A percentile compares a stretch with the other conserved stretches of the same genome.
Conservation (phyloP, 92 coral and sea anemone species). For the Heteractis magnifica region DNA sequence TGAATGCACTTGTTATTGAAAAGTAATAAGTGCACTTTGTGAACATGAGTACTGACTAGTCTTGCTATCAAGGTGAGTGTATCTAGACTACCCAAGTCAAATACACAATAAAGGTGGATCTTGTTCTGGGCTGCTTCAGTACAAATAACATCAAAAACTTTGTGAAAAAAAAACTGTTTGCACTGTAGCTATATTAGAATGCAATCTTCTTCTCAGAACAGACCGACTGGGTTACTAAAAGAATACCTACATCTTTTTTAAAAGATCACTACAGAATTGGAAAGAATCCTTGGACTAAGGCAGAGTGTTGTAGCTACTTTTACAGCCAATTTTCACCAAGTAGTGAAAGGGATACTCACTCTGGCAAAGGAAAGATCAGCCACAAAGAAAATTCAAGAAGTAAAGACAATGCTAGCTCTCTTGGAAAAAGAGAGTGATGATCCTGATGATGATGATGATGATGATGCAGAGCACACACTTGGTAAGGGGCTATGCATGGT, state of each 20-base stretch:
- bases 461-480: slow-evolving; percentile 15
- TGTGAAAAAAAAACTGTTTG: background rate
- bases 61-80: background rate
- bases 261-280: slow-evolving; percentile 37
- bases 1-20: background rate
- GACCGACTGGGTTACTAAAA: background rate
- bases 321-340: slow-evolving; percentile 33
- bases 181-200: background rate
- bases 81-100: background rate
- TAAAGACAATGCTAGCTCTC: background rate
- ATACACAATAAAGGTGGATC: background rate
- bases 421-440: background rate
- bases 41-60: background rate
- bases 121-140: background rate
- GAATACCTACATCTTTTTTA: background rate
- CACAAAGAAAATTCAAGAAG: background rate
- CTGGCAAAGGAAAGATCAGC: slow-evolving; percentile 3
- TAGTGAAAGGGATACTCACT: slow-evolving; percentile 12
- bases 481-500: background rate
- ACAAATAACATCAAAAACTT: background rate
- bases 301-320: slow-evolving; percentile 35
- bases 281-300: slow-evolving; percentile 36
- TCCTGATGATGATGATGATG: slow-evolving; percentile 14
- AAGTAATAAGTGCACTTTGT: background rate
- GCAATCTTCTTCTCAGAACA: background rate